Percentiles rank a stretch among this genome's conserved stretches.
These are phyloP conservation scores for Ginglymostoma cirratum DNA, from an alignment of 2,113 vertebrate species.

Conservation along the genomic window DNA sequence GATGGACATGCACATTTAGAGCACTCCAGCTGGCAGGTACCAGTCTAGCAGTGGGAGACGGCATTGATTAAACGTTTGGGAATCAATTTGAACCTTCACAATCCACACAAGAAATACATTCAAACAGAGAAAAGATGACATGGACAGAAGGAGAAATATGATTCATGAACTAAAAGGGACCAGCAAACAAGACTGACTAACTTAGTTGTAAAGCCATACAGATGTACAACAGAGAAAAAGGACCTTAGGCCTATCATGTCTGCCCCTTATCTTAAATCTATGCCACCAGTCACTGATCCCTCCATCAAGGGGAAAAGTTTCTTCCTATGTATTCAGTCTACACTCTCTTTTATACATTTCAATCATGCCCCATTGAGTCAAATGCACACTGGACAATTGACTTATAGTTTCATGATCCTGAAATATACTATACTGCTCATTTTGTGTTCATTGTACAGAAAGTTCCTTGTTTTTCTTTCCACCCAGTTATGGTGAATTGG, in stretches of 20 bases:
- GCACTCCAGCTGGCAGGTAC: background rate
- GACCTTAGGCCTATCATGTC: no score
- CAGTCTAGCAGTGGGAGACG: background rate
- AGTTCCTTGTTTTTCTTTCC: background rate
- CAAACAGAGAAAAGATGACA: background rate
- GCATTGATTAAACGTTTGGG: background rate
- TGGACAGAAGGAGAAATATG: background rate
- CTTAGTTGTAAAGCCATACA: background rate
- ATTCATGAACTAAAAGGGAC: background rate
- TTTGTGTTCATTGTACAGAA: background rate
- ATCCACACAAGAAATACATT: background rate
- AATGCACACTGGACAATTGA: background rate
- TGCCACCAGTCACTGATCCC: no score
- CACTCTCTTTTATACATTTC: no score
- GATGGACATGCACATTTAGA: background rate
- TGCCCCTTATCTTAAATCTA: no score
- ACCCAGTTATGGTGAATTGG: background rate
- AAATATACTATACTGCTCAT: background rate
- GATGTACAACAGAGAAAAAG: no score
- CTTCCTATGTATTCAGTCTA: no score
- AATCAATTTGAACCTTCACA: background rate
- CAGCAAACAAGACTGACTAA: background rate
- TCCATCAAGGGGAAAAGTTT: no score
- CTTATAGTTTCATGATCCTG: background rate
- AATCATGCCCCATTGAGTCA: background rate